Conservation (phyloP, 2,113 vertebrate species). For the Centropus bengalensis region DNA sequence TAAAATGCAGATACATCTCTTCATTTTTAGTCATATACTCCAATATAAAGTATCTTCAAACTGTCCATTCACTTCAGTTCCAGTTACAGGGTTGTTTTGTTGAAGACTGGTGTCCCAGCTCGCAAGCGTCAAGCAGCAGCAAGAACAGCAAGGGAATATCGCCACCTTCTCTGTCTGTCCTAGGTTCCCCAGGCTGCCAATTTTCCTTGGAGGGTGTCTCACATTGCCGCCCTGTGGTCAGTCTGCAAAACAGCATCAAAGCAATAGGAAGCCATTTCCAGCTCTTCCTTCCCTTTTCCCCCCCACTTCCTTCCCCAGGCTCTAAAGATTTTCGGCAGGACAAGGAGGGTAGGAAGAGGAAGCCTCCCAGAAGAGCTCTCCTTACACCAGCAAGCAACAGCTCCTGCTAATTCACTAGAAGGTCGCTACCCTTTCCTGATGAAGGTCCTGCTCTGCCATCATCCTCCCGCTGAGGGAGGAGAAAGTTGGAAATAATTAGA, state of each 20-base stretch:
- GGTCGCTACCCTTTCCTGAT: background rate
- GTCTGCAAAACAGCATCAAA: background rate
- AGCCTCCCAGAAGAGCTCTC: background rate
- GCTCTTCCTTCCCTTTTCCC: background rate
- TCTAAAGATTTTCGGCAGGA: background rate
- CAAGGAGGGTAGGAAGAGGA: background rate
- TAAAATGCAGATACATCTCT: background rate
- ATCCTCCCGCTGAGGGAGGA: background rate
- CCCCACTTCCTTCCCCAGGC: background rate
- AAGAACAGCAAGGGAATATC: background rate
- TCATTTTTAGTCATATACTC: background rate
- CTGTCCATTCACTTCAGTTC: background rate
- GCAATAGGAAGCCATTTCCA: conserved; percentile 40
- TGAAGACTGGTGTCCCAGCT: background rate
- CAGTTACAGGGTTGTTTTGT: background rate
- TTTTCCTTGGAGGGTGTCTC: background rate
- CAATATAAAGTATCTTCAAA: background rate
- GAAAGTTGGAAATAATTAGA: background rate
- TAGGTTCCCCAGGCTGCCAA: background rate
- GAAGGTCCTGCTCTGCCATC: background rate
- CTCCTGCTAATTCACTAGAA: background rate
- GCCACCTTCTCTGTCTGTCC: background rate
- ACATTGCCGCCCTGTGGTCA: conserved; percentile 11
- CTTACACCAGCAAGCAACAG: background rate
- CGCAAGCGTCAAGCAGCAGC: background rate